Conservation (phyloP, 2,113 vertebrate species). For the Poecile atricapillus region DNA sequence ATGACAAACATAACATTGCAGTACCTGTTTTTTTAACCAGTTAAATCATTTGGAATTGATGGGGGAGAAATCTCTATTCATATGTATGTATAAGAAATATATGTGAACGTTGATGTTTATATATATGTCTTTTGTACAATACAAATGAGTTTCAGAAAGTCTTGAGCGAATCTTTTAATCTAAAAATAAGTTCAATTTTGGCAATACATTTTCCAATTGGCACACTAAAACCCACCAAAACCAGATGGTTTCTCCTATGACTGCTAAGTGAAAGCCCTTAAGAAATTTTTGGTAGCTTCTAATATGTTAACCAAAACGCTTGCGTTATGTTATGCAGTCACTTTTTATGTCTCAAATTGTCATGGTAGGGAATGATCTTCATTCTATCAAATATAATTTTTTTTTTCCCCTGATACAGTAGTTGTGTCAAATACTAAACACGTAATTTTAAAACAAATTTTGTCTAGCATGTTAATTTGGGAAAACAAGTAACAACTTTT, state of each 20-base stretch:
- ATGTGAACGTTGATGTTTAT: neutral
- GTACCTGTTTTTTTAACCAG: neutral
- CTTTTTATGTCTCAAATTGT: neutral
- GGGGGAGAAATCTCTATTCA: rapidly evolving
- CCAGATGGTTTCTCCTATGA: neutral
- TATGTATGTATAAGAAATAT: neutral
- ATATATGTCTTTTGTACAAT: neutral
- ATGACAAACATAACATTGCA: neutral
- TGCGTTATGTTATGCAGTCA: neutral
- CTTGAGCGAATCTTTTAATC: neutral
- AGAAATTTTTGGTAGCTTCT: neutral
- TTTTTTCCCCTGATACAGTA: neutral
- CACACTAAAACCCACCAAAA: neutral
- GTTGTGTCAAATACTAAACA: neutral
- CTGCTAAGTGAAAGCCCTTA: neutral
- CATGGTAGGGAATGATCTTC: neutral
- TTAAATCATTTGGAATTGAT: neutral
- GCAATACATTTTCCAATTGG: neutral
- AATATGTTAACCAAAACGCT: neutral
- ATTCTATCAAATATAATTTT: neutral
- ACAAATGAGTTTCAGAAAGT: neutral
- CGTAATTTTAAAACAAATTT: neutral
- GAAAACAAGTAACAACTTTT: neutral
- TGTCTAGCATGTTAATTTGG: neutral
- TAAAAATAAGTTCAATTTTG: neutral